Base-by-base conservation (phyloP, 2,797 vertebrate species). In the Petrocephalus schoutedeni region DNA sequence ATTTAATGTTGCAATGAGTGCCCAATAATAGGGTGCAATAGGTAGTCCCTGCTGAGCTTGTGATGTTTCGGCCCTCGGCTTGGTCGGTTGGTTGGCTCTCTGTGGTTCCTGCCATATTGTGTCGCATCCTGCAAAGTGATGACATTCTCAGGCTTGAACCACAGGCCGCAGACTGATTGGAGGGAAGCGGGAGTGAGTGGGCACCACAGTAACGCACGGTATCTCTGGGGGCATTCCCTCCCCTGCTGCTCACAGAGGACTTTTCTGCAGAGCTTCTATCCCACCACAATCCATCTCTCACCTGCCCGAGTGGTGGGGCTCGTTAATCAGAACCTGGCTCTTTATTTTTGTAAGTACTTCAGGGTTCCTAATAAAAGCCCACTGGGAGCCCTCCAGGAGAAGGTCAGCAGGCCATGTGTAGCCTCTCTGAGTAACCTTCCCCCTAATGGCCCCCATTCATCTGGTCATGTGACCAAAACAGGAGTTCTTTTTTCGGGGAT, bases 271-370 rank as follows among this genome's bases (percentile, higher is more conserved):
- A 19, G n/a, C 80, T 53, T 45, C 9, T 6, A 23, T n/a, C 77
- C 32, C 14, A n/a, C 36, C 19, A 32, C 77, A 21, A 82, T 16
- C 45, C 16, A 21, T 21, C 45, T 51, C n/a, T 49, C 80, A 83
- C n/a, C 80, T 0, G 49, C 10, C 80, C 9, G 12, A 53, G 49
- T 53, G 80, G 3, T 1, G n/a, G 41, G 49, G 45, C 19, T 23
- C 41, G 3, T 83, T 53, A 83, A 90, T 89, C 86, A 67, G 83
- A 90, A 89, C 59, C 88, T 92, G 90, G 91, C 89, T 92, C 91
- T 87, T 90, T 85, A 89, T 58, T 88, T 53, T 88, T 85, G n/a
- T 3, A 28, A 41, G 67, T 41, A 74, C 67, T 90, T 91, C 89
- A 32, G 16, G 41, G 36, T 67, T 49, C 49, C 23, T 53, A 53